These are phyloP conservation scores for Rhopalosiphum maidis DNA, from an alignment of 1,140 invertebrate genomes.

Conservation along the genomic window DNA sequence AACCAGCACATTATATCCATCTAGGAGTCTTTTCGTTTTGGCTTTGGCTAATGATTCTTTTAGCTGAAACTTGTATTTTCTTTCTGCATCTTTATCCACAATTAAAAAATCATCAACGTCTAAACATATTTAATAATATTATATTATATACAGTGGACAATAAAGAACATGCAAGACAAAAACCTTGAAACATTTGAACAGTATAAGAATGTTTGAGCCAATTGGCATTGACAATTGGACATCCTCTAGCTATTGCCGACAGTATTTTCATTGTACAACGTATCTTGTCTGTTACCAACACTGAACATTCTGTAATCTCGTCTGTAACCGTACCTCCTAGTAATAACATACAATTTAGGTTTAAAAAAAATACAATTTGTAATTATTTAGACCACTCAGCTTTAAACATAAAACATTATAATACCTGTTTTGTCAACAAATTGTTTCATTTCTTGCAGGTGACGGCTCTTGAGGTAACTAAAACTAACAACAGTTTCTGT, in stretches of 20 bases:
- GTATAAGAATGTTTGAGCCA: conserved; percentile 64
- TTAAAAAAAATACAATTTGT: not conserved
- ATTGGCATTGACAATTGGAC: conserved; percentile 64
- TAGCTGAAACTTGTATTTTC: conserved; percentile 64
- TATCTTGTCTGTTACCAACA: conserved; percentile 66
- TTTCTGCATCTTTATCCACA: conserved; percentile 64
- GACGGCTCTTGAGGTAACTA: conserved; percentile 27
- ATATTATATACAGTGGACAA: not conserved
- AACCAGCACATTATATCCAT: conserved; percentile 63
- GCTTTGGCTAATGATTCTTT: conserved; percentile 63
- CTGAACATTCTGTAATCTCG: conserved; percentile 62
- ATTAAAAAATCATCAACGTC: conserved; percentile 64
- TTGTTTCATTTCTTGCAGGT: conserved; percentile 41
- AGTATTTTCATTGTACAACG: conserved; percentile 66
- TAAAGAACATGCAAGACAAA: not conserved
- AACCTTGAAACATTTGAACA: conserved; percentile 60
- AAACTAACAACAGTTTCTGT: conserved; percentile 19
- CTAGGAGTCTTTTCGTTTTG: conserved; percentile 62
- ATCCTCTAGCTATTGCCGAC: conserved; percentile 63
- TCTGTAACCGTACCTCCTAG: conserved; percentile 63
- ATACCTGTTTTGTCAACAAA: conserved; percentile 50
- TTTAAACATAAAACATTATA: not conserved
- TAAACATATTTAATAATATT: not conserved
- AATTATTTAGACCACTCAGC: not conserved
- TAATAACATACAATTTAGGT: not conserved